Evolutionary conservation across 2,113 vertebrate genomes (phyloP), one percentile per base, ranked within the genome.

Genomic region (Trichechus manatus): DNA sequence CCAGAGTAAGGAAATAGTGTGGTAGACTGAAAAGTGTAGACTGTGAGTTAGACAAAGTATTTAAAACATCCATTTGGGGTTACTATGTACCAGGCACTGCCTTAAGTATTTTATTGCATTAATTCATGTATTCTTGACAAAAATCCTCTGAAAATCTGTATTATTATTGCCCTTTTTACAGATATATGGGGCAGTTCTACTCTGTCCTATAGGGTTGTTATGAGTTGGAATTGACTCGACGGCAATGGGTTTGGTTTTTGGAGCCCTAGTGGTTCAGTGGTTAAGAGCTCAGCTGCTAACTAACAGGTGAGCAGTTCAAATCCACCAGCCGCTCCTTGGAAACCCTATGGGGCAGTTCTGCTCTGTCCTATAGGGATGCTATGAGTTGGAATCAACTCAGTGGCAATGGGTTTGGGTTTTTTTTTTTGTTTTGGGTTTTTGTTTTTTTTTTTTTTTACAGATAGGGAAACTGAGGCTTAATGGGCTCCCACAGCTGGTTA

Each of bases 51-150:
- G 39, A 9, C 36, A 75, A 27, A 44, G 3, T 75, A 75, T 75
- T 44, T 27, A 75, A 29, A 68, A 42, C 79, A 70, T 91, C 75
- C 72, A 86, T 5, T 47, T 25, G 8, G 27, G 1, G 4, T 87
- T 81, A 81, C 39, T 78, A 14, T 56, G 59, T 95, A 33, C 93
- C 39, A 64, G 25, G 59, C 13, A 53, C 53, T 56, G 22, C 23
- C 2, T 6, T 63, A 84, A 87, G 33, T 63, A 66, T 14, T 36
- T 80, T 33, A 42, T 50, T 93, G 8, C 31, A 61, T 74, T 80
- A 80, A 70, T 61, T 84, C 17, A 33, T 90, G 81, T 82, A n/a
- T 84, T 6, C 25, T 83, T 93, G 47, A 31, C 33, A 95, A 91
- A 93, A 75, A 17, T 1, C 29, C 25, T 87, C 8, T 59, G 44